Evolutionary conservation across 1,140 invertebrate species (phyloP).

Genomic region (Hylyphantes graminicola): DNA sequence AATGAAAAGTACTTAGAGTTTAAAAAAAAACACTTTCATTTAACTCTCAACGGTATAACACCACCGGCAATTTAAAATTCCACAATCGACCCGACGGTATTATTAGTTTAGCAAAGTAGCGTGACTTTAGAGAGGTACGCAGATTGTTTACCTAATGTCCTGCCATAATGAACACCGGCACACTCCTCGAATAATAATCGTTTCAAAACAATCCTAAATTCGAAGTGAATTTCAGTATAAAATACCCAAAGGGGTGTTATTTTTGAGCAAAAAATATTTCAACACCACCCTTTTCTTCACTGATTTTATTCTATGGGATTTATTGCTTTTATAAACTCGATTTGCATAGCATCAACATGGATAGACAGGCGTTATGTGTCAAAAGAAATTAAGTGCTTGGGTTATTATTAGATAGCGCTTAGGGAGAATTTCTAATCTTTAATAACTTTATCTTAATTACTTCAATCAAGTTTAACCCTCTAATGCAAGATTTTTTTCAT

Average conservation of each 20-base stretch:
- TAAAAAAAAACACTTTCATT: no score
- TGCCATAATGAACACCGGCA: not conserved
- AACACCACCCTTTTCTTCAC: constrained; percentile 20
- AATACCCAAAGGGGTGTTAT: not conserved
- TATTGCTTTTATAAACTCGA: constrained; percentile 6
- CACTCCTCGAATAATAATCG: constrained; percentile 37
- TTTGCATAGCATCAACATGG: constrained; percentile 39
- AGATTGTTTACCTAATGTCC: constrained; percentile 31
- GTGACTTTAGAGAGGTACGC: not conserved
- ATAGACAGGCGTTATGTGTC: constrained; percentile 3
- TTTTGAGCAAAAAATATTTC: not conserved
- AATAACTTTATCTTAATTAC: no score
- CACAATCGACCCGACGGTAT: not conserved
- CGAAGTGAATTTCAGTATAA: not conserved
- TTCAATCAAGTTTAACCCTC: no score
- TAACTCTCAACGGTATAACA: no score
- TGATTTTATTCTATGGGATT: constrained; percentile 3
- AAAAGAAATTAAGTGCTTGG: not conserved
- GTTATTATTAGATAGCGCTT: no score
- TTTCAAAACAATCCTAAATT: constrained; percentile 44
- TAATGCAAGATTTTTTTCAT: no score
- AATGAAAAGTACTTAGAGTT: no score
- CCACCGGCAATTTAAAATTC: not conserved
- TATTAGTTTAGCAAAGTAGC: not conserved
- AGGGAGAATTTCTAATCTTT: no score